phyloP scores from a whole-genome alignment of 2,797 vertebrate species.

The Natrix natrix region DNA sequence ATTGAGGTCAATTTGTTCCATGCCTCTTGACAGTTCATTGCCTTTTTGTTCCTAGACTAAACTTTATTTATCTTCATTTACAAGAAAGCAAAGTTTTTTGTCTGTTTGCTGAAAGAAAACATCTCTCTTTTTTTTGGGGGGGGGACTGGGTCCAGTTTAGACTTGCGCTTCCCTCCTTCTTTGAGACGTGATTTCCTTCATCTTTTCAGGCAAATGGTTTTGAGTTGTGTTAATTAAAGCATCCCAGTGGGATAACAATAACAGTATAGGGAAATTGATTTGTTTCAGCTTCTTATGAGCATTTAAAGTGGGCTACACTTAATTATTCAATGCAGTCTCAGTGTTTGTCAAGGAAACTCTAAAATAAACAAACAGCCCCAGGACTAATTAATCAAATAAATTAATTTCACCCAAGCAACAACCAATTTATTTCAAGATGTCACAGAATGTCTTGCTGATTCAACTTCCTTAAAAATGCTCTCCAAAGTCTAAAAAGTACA shows the following conservation, averaged over 20 bases:
- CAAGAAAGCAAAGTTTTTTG: not conserved
- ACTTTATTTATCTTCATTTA: not conserved
- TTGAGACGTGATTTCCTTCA: constrained; percentile 10
- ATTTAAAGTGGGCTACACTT: constrained; percentile 22
- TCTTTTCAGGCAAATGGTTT: constrained; percentile 27
- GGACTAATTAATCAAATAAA: constrained; percentile 25
- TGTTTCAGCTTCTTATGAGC: constrained; percentile 29
- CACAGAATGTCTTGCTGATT: constrained; percentile 22
- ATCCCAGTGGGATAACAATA: constrained; percentile 25
- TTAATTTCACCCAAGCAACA: constrained; percentile 14
- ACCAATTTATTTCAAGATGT: not conserved
- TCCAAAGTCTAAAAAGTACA: not conserved
- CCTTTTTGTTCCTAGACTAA: not conserved
- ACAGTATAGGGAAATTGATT: constrained; percentile 31
- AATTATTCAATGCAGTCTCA: constrained; percentile 18
- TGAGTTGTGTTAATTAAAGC: constrained; percentile 35
- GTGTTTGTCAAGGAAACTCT: constrained; percentile 8
- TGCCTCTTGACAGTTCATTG: not conserved
- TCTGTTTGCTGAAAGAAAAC: not conserved
- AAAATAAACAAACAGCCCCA: constrained; percentile 16
- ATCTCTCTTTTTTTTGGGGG: not conserved
- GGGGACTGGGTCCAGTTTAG: not conserved
- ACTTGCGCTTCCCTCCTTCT: not conserved
- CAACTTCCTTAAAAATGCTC: constrained; percentile 5
- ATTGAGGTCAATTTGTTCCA: not conserved